Conservation (phyloP, 2,113 vertebrate genomes). For the Campylorhamphus procurvoides region DNA sequence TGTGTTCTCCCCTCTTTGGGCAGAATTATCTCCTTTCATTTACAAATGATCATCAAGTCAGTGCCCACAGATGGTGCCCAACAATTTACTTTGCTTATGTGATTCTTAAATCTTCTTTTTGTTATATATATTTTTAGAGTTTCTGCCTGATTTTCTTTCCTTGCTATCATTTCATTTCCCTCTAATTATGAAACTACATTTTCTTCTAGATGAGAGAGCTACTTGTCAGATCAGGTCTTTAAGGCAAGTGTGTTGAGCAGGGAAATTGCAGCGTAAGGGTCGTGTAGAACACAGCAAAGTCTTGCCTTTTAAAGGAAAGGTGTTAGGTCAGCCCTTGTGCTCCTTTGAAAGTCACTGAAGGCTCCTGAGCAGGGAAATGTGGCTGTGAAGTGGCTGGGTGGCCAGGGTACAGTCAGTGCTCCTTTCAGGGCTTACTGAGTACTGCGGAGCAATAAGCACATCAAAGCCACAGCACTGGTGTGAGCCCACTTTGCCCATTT, state of each 20-base stretch:
- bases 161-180: neutral
- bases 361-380: neutral
- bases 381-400: neutral
- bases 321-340: neutral
- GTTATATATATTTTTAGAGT: neutral
- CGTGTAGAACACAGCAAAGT: fast-evolving
- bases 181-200: neutral
- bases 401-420: neutral
- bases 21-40: neutral
- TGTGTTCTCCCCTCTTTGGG: neutral
- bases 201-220: neutral
- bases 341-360: neutral
- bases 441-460: neutral
- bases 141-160: neutral
- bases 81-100: neutral
- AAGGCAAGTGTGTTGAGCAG: fast-evolving
- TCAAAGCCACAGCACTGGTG: neutral
- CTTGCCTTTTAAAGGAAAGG: neutral
- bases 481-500: neutral
- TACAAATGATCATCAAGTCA: neutral
- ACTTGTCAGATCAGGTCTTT: neutral
- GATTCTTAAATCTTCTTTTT: neutral
- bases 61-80: neutral
- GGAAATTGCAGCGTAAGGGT: neutral
- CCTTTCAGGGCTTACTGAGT: neutral